phyloP scores from a whole-genome alignment of 2,113 vertebrate species.

The Macquaria australasica region DNA sequence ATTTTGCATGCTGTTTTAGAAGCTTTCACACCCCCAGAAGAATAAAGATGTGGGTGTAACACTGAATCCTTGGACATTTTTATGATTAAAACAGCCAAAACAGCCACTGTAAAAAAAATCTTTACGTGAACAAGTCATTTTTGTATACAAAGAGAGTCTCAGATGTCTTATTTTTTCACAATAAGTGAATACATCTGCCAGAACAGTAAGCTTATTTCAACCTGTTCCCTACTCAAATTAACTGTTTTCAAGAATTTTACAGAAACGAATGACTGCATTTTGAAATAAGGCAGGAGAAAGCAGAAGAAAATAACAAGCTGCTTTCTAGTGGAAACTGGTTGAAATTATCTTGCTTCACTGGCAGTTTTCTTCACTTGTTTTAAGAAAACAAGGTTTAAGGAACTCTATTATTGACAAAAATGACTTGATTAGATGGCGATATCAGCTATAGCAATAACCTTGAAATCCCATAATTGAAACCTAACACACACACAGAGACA shows the following conservation, averaged over 20 bases:
- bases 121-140: background rate
- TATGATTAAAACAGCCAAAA: background rate
- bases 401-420: slow-evolving; percentile 44
- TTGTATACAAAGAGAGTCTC: background rate
- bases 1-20: background rate
- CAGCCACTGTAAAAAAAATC: background rate
- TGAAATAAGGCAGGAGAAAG: background rate
- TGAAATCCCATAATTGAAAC: slow-evolving; percentile 39
- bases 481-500: slow-evolving; percentile 22
- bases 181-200: background rate
- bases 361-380: slow-evolving; percentile 23
- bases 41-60: background rate
- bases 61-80: background rate
- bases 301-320: background rate
- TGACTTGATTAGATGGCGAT: slow-evolving; percentile 45
- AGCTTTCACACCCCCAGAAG: background rate
- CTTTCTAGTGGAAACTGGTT: background rate
- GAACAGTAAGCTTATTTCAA: background rate
- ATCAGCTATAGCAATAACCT: slow-evolving; percentile 44
- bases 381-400: slow-evolving; percentile 33
- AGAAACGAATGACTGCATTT: background rate
- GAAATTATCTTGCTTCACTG: background rate
- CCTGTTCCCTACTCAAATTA: background rate
- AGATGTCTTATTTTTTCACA: background rate
- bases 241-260: background rate